Evolutionary conservation across 2,797 vertebrate species (phyloP), one percentile per base, ranked within the genome.

Genomic region (Rhyacichthys aspro): DNA sequence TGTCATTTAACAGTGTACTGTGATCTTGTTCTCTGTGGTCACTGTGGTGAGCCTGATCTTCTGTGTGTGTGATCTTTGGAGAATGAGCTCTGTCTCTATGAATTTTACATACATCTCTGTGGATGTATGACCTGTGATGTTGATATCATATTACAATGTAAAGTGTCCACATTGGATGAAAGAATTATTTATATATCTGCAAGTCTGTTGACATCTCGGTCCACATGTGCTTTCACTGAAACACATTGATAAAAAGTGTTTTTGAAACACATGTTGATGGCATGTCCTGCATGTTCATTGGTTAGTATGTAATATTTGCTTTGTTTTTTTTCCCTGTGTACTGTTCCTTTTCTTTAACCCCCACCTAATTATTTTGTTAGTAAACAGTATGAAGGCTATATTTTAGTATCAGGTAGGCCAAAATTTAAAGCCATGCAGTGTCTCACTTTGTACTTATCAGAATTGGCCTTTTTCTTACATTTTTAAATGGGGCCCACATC

Each of bases 241-340:
- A 15, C 8, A 60, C 14, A 6, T 14, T 9, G 19, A 14, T 47
- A 23, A 28, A 19, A 18, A 45, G 16, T 45, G 17, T 19, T 12
- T 18, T 15, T 14, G 38, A 75, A 73, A 71, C 66, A 62, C 66
- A 58, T 70, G 69, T 43, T 49, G 61, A 72, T 50, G 16, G 17
- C 23, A 2, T 39, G 15, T 56, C 42, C 45, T 68, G 71, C 77
- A 77, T 75, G 76, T 43, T 67, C 64, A 76, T 74, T 81, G 67
- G 65, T 64, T 37, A 42, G 64, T 49, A 12, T 36, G 61, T 70
- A 60, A 78, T 83, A 80, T 80, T 77, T 84, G 68, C 49, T 41
- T 16, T 55, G 9, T 48, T 74, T 70, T 52, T 72, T 58, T 42
- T n/a, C n/a, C 52, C 46, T 19, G 16, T 75, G 32, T 72, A 16